Conservation (phyloP, 2,888 invertebrate genomes). For the Brachyptera risi region DNA sequence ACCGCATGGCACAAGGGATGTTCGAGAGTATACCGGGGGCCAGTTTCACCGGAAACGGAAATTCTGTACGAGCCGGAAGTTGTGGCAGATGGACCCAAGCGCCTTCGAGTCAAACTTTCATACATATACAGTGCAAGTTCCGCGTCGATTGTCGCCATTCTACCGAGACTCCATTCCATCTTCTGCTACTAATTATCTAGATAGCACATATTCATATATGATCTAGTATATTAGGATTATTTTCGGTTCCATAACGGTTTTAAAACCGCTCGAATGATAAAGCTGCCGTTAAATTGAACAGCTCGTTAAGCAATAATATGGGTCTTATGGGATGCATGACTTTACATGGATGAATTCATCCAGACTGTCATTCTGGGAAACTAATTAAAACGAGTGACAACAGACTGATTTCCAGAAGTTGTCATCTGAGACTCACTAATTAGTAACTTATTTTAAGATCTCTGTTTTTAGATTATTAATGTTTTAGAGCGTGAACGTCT, state of each 20-base stretch:
- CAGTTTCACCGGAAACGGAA: conserved; percentile 13
- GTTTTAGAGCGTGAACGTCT: too few species aligned
- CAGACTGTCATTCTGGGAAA: conserved; percentile 1
- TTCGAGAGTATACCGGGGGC: not conserved
- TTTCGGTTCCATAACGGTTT: not conserved
- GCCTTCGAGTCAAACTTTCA: not conserved
- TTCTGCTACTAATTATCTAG: too few species aligned
- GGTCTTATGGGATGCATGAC: not conserved
- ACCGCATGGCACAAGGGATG: not conserved
- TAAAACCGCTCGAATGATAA: not conserved
- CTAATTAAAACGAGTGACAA: conserved; percentile 9
- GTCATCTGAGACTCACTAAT: conserved; percentile 2
- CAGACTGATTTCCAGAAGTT: not conserved
- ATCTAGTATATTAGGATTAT: too few species aligned
- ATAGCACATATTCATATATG: too few species aligned
- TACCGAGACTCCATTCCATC: not conserved
- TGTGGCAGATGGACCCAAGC: conserved; percentile 13
- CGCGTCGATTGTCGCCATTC: conserved; percentile 1
- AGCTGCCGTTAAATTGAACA: not conserved
- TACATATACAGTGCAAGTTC: not conserved
- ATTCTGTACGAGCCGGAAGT: conserved; percentile 8
- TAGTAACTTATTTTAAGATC: not conserved
- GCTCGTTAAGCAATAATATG: not conserved
- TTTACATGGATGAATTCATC: conserved; percentile 1
- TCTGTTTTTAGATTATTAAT: too few species aligned